These are phyloP conservation scores for Parnassius orleans DNA, from an alignment of 2,888 invertebrate species.

Conservation along the genomic window DNA sequence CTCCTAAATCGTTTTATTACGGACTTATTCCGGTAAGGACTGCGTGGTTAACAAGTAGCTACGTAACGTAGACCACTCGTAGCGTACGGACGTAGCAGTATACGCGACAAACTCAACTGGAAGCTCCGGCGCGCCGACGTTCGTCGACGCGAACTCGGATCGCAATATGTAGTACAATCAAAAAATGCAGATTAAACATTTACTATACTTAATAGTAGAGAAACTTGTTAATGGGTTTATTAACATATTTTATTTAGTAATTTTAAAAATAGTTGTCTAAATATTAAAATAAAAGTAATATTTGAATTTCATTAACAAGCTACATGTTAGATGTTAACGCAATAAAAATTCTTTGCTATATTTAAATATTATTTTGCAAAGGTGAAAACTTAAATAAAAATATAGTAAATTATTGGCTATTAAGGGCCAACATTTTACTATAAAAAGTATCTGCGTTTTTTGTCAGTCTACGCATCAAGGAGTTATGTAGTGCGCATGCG, in stretches of 20 bases:
- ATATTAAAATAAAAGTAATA: too few species aligned
- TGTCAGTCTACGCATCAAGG: slow-evolving; percentile 57
- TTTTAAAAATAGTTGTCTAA: too few species aligned
- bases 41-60: slow-evolving; percentile 51
- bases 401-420: neutral
- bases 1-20: slow-evolving; percentile 43
- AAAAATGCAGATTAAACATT: slow-evolving; percentile 38
- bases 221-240: too few species aligned
- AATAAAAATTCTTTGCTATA: too few species aligned
- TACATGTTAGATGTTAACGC: too few species aligned
- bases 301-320: too few species aligned
- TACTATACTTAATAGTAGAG: too few species aligned
- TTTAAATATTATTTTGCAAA: neutral
- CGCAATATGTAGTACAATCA: slow-evolving; percentile 51
- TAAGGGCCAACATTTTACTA: neutral
- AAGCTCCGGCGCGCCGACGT: slow-evolving; percentile 41
- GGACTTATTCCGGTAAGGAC: slow-evolving; percentile 35
- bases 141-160: slow-evolving; percentile 61
- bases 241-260: too few species aligned
- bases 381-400: neutral
- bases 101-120: slow-evolving; percentile 67
- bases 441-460: slow-evolving; percentile 40
- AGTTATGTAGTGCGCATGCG: slow-evolving; percentile 62
- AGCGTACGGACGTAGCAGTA: slow-evolving; percentile 63
- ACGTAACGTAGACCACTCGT: slow-evolving; percentile 58